Evolutionary conservation across 2,113 vertebrate genomes (phyloP).

Genomic region (Nasalis larvatus): DNA sequence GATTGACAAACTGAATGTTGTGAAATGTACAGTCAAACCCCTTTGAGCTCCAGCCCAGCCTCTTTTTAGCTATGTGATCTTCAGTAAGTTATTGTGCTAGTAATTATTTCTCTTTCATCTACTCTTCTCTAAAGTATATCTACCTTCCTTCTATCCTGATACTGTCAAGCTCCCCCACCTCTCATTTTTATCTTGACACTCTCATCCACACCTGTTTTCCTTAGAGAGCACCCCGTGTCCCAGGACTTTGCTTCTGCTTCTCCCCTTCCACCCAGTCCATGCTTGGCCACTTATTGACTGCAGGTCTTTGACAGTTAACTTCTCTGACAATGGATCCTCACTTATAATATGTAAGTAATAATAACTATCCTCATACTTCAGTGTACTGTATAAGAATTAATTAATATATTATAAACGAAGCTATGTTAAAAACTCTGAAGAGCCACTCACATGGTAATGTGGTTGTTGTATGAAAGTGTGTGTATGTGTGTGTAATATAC

Average conservation of each 20-base stretch:
- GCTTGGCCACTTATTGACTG: neutral
- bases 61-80: neutral
- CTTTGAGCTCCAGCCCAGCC: neutral
- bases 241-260: neutral
- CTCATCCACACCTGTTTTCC: neutral
- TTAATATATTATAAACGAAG: neutral
- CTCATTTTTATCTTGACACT: neutral
- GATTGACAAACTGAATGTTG: neutral
- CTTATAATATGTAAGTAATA: neutral
- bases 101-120: neutral
- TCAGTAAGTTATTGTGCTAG: neutral
- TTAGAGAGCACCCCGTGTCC: neutral
- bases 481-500: neutral
- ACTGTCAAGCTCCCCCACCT: accelerated
- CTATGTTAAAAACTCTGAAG: neutral
- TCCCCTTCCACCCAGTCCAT: neutral
- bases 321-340: neutral
- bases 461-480: neutral
- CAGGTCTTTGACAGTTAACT: neutral
- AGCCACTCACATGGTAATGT: neutral
- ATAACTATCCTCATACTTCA: neutral
- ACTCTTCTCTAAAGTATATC: neutral
- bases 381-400: neutral
- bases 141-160: neutral
- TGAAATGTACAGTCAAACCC: neutral